Conservation (phyloP, 2,888 invertebrate genomes). For the Dryocosmus kuriphilus region DNA sequence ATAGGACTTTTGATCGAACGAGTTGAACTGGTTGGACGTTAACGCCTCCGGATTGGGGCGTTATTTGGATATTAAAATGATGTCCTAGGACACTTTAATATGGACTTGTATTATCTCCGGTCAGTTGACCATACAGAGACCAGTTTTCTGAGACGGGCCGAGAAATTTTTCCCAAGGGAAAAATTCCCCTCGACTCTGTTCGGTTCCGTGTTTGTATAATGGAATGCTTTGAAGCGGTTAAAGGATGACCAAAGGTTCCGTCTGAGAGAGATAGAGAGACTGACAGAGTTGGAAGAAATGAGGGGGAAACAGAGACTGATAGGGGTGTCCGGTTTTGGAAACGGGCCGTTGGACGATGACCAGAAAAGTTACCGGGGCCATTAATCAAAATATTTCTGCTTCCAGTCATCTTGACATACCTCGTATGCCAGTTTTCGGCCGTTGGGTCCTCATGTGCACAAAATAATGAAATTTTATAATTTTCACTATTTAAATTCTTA, state of each 20-base stretch:
- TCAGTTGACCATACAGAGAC: constrained; percentile 52
- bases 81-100: constrained; percentile 49
- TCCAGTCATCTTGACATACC: constrained; percentile 45
- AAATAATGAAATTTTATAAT: neutral
- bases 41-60: constrained; percentile 49
- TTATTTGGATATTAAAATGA: constrained; percentile 51
- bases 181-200: constrained; percentile 50
- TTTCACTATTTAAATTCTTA: too few relatives aligned
- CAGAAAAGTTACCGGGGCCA: constrained; percentile 60
- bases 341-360: constrained; percentile 64
- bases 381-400: constrained; percentile 66
- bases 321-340: constrained; percentile 67
- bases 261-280: constrained; percentile 22
- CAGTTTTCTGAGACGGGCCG: constrained; percentile 66
- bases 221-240: constrained; percentile 37
- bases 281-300: constrained; percentile 13
- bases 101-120: constrained; percentile 44
- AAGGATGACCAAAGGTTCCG: constrained; percentile 32
- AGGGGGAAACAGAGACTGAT: constrained; percentile 34
- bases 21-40: constrained; percentile 58
- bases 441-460: neutral
- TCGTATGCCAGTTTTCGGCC: constrained; percentile 7
- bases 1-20: constrained; percentile 46
- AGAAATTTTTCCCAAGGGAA: constrained; percentile 64
- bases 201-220: constrained; percentile 56